Evolutionary conservation across 2,113 vertebrate species (phyloP).

Genomic region (Murina feae): DNA sequence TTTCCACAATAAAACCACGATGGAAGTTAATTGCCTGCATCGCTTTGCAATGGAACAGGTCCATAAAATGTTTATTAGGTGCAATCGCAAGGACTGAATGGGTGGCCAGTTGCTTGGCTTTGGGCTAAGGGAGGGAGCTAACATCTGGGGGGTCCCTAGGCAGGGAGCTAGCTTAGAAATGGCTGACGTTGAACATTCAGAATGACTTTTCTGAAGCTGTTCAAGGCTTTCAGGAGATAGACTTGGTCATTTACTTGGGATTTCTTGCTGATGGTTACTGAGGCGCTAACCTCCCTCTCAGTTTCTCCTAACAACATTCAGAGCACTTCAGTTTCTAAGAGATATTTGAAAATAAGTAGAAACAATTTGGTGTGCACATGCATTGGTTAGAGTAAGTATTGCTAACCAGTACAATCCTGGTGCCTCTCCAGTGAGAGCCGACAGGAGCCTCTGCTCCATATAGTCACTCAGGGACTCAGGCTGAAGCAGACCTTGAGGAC

Average conservation of each 20-base stretch:
- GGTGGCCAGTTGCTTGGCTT: slow-evolving; percentile 24
- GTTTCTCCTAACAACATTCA: not conserved
- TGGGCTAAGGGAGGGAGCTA: not conserved
- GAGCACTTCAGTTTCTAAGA: not conserved
- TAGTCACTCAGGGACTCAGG: not conserved
- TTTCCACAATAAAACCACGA: slow-evolving; percentile 33
- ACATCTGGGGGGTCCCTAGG: not conserved
- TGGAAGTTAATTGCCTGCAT: slow-evolving; percentile 48
- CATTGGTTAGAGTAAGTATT: not conserved
- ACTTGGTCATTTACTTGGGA: not conserved
- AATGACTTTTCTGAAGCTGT: not conserved
- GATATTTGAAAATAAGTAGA: not conserved
- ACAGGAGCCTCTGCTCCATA: not conserved
- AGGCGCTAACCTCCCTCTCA: not conserved
- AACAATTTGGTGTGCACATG: not conserved
- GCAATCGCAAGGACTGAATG: not conserved
- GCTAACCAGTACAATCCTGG: too few relatives aligned
- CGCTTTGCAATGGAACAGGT: slow-evolving; percentile 19
- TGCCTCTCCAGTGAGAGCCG: not conserved
- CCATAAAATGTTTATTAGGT: slow-evolving; percentile 54
- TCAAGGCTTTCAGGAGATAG: not conserved
- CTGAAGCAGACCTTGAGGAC: not conserved
- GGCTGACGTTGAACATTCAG: not conserved
- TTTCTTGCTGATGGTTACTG: not conserved
- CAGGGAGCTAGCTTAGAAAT: not conserved